Evolutionary conservation across 2,113 vertebrate genomes (phyloP).

Genomic region (Chloebia gouldiae): DNA sequence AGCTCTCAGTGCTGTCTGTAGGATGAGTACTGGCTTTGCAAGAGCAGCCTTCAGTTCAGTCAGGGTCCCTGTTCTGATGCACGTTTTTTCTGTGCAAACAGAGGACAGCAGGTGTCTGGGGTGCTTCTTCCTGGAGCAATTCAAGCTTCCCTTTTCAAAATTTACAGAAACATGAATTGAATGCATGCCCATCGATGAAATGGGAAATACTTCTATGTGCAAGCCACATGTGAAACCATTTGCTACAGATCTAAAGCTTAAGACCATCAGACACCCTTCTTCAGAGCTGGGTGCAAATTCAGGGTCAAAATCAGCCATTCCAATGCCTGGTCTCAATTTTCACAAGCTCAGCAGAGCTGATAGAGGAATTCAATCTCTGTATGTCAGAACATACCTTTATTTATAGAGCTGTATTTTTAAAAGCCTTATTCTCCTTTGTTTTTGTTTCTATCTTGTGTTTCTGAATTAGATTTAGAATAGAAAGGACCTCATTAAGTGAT

Average conservation of each 20-base stretch:
- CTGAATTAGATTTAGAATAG: constrained; percentile 8
- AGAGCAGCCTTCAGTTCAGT: neutral
- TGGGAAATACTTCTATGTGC: neutral
- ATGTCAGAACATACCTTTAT: neutral
- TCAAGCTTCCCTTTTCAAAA: neutral
- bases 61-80: neutral
- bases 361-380: neutral
- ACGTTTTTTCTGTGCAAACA: neutral
- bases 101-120: neutral
- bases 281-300: neutral
- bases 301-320: neutral
- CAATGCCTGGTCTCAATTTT: neutral
- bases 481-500: constrained; percentile 56
- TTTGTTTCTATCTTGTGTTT: neutral
- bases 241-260: neutral
- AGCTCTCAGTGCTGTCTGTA: neutral
- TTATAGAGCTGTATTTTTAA: neutral
- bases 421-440: neutral
- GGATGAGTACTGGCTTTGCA: neutral
- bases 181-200: neutral
- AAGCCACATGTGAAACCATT: neutral
- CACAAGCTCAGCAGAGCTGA: neutral
- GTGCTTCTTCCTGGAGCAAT: neutral
- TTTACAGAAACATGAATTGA: neutral
- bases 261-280: neutral